Conservation (phyloP, 1,140 invertebrate species). For the Popillia japonica region DNA sequence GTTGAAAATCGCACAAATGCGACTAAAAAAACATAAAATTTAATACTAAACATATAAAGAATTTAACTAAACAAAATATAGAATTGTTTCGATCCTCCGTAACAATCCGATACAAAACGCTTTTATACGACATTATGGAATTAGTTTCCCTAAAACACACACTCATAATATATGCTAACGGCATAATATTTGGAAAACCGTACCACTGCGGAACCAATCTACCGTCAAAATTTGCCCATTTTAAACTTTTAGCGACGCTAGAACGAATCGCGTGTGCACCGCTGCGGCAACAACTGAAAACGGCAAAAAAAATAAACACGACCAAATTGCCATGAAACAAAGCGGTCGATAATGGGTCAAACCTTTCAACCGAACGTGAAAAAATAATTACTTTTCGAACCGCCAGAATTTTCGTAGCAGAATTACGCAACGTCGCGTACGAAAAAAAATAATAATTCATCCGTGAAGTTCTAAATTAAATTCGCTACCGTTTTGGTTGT, state of each 20-base stretch:
- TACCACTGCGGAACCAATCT: background rate
- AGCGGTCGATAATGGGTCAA: background rate
- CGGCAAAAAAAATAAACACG: background rate
- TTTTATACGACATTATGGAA: too few species aligned
- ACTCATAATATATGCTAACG: too few species aligned
- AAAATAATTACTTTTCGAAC: slow-evolving; percentile 9
- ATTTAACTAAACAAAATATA: too few species aligned
- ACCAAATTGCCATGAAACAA: background rate
- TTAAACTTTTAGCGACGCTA: background rate
- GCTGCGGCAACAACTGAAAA: background rate
- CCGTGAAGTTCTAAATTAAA: slow-evolving; percentile 10
- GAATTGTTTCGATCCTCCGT: too few species aligned
- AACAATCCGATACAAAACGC: too few species aligned
- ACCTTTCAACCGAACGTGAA: background rate
- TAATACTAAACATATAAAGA: too few species aligned
- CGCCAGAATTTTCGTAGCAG: background rate
- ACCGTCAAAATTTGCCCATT: background rate
- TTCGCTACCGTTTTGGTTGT: background rate
- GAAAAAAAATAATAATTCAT: slow-evolving; percentile 7
- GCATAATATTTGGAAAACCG: too few species aligned
- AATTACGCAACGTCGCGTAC: background rate
- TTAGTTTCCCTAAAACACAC: too few species aligned
- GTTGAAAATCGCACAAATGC: too few species aligned
- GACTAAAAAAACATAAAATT: too few species aligned
- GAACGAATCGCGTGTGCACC: background rate